A percentile compares a stretch with the other conserved stretches of the same genome.
Conservation (phyloP, 2,888 invertebrate genomes). For the Heliconius ethilla region DNA sequence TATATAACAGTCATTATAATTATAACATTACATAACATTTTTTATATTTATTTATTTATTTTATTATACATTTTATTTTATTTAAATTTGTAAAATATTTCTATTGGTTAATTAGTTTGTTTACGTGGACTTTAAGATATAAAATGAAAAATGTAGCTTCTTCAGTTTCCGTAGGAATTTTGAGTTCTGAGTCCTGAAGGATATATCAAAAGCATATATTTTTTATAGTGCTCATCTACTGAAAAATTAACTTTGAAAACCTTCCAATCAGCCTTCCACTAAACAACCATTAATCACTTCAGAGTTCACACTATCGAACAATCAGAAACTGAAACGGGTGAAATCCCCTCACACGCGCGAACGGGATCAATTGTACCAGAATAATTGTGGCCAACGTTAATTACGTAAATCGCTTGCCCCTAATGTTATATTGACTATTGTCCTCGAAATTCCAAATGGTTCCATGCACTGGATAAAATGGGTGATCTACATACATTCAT, state of each 20-base stretch:
- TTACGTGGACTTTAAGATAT: no score
- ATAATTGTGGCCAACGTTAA: constrained; percentile 14
- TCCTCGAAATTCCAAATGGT: not conserved
- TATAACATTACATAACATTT: no score
- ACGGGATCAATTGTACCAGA: constrained; percentile 1
- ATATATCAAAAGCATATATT: no score
- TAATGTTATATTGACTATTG: constrained; percentile 18
- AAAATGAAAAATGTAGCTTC: no score
- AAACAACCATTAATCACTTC: not conserved
- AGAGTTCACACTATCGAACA: not conserved
- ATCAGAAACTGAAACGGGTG: constrained; percentile 12
- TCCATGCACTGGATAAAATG: not conserved
- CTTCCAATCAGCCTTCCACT: not conserved
- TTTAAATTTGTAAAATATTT: no score
- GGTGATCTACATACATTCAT: not conserved
- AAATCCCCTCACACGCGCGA: constrained; percentile 18
- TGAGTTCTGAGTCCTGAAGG: no score
- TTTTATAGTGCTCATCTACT: no score
- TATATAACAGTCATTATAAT: no score
- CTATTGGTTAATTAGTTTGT: no score
- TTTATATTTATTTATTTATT: no score
- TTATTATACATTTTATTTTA: no score
- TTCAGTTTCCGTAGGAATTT: no score
- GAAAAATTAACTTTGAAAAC: not conserved
- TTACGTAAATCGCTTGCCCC: constrained; percentile 17